phyloP scores from a whole-genome alignment of 1,140 invertebrate genomes.

The Tetranychus urticae region DNA sequence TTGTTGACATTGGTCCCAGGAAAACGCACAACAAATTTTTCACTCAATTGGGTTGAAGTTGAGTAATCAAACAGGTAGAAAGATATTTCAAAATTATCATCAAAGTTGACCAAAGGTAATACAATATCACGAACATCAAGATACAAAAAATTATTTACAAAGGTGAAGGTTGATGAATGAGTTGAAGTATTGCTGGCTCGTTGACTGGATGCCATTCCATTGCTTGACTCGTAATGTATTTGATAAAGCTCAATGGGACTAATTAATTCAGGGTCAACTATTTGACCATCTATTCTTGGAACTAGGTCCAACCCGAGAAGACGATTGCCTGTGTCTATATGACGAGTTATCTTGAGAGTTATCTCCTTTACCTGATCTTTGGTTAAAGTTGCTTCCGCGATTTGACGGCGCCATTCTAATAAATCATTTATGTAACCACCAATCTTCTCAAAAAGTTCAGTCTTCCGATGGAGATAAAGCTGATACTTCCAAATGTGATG shows the following conservation, averaged over 20 bases:
- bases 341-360: constrained; percentile 57
- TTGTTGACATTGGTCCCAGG: neutral
- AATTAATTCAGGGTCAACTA: constrained; percentile 62
- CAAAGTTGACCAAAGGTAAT: neutral
- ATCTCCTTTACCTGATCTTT: constrained; percentile 64
- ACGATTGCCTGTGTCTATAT: constrained; percentile 84
- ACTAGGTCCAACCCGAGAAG: constrained; percentile 75
- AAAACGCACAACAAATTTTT: neutral
- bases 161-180: neutral
- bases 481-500: constrained; percentile 65
- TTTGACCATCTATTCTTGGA: constrained; percentile 49
- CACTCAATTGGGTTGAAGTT: neutral
- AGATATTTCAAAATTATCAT: neutral
- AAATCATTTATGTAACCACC: constrained; percentile 67
- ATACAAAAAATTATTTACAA: neutral
- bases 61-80: neutral
- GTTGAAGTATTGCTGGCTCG: neutral
- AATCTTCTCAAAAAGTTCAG: constrained; percentile 51
- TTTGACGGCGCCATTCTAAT: constrained; percentile 50
- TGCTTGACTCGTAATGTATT: constrained; percentile 28
- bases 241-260: constrained; percentile 68
- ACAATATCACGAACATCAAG: neutral
- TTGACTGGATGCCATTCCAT: neutral
- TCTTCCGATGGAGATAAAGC: constrained; percentile 54
- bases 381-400: constrained; percentile 61